These are phyloP conservation scores for Hydropotes inermis DNA, from an alignment of 2,113 vertebrate genomes.

Conservation along the genomic window DNA sequence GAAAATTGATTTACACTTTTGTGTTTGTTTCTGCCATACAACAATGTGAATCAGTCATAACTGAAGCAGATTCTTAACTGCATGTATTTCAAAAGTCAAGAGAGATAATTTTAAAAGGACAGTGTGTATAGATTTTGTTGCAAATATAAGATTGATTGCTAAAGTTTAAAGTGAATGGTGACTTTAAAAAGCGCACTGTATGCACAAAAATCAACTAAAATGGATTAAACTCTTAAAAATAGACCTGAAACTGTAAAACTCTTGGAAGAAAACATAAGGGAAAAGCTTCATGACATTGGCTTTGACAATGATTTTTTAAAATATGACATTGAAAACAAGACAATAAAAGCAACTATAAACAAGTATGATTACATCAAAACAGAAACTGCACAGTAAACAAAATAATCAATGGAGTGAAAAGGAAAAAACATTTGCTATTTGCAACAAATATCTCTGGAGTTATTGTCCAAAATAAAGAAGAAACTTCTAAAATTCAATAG, in stretches of 20 bases:
- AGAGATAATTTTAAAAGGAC: not conserved
- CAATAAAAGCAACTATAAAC: not conserved
- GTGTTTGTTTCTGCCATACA: not conserved
- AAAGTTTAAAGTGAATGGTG: not conserved
- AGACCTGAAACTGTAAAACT: not conserved
- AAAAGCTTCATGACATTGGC: not conserved
- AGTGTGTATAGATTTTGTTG: not conserved
- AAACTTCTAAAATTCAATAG: not conserved
- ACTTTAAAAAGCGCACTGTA: not conserved
- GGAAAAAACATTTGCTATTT: not conserved
- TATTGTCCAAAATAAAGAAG: not conserved
- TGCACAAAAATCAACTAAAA: not conserved
- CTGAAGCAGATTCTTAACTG: not conserved
- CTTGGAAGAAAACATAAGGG: not conserved
- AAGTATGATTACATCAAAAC: not conserved
- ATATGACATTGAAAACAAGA: not conserved
- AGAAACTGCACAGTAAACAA: not conserved
- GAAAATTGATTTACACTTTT: not conserved
- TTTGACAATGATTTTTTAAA: not conserved
- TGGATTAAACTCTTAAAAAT: not conserved
- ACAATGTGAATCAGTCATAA: not conserved
- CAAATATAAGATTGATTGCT: not conserved
- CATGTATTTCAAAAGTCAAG: constrained; percentile 16
- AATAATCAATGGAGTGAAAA: not conserved
- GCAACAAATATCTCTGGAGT: not conserved